Percentiles rank a stretch among this genome's conserved stretches.
Conservation (phyloP, 2,797 vertebrate genomes). For the Decapterus maruadsi region DNA sequence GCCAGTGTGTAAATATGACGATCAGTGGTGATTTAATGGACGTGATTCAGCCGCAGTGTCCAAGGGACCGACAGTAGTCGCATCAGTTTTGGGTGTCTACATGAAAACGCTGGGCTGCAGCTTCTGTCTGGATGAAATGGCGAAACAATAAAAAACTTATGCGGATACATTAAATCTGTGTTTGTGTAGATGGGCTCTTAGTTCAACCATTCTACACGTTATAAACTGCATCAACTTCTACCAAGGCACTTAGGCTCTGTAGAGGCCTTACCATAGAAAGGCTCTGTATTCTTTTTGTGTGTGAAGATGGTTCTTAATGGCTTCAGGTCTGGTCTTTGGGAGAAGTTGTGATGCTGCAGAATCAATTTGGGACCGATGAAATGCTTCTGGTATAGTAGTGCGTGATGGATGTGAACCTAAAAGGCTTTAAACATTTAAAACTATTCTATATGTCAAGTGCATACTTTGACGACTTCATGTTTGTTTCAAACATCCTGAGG, state of each 20-base stretch:
- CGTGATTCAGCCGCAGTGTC: too few species aligned
- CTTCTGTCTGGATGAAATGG: too few species aligned
- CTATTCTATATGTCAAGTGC: background rate
- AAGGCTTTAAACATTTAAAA: background rate
- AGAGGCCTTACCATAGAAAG: background rate
- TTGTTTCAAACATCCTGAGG: conserved; percentile 5
- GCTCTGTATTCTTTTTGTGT: background rate
- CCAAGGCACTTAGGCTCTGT: background rate
- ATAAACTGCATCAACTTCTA: background rate
- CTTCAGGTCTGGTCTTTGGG: background rate
- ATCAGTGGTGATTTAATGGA: too few species aligned
- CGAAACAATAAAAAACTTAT: too few species aligned
- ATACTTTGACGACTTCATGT: conserved; percentile 12
- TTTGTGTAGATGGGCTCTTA: too few species aligned
- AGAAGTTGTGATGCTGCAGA: background rate
- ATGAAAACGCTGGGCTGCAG: too few species aligned
- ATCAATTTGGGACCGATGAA: background rate
- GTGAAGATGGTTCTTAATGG: background rate
- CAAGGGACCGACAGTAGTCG: too few species aligned
- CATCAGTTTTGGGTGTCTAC: too few species aligned
- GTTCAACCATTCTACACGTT: background rate
- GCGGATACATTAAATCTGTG: too few species aligned
- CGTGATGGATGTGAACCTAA: background rate
- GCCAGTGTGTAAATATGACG: too few species aligned
- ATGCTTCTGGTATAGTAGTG: background rate